These are phyloP conservation scores for Ptychochromis oligacanthus DNA, from an alignment of 2,113 vertebrate genomes.

Conservation along the genomic window DNA sequence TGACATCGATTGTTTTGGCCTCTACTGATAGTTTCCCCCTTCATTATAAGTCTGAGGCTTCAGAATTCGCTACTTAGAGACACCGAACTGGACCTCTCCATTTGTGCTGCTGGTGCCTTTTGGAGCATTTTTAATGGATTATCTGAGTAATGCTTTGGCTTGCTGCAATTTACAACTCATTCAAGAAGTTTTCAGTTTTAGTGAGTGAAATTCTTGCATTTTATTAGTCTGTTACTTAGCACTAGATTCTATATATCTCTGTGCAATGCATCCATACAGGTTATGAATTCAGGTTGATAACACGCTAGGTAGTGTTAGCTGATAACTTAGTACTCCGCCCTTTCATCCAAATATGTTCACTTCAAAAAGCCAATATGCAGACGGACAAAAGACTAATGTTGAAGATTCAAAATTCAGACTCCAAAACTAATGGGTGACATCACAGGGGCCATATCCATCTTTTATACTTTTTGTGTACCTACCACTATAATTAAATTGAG, in stretches of 20 bases:
- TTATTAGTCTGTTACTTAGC: not conserved
- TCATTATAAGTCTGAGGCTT: not conserved
- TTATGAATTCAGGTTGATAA: not conserved
- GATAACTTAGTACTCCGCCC: not conserved
- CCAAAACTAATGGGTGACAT: not conserved
- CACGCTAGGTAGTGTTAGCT: not conserved
- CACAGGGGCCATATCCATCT: not conserved
- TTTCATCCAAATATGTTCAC: not conserved
- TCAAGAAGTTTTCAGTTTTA: not conserved
- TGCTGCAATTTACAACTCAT: too few species aligned
- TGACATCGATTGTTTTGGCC: rapidly evolving
- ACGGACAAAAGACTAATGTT: rapidly evolving
- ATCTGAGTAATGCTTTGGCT: not conserved
- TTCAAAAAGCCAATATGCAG: not conserved
- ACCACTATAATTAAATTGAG: not conserved
- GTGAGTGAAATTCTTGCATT: not conserved
- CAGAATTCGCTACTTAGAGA: not conserved
- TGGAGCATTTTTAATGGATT: not conserved
- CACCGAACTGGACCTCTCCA: rapidly evolving
- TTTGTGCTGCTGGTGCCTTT: not conserved
- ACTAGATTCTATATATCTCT: not conserved
- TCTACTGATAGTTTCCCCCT: not conserved
- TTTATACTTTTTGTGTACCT: rapidly evolving
- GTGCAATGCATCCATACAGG: not conserved
- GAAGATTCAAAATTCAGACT: not conserved